Evolutionary conservation across 2,797 vertebrate species (phyloP).

Genomic region (Lutjanus campechanus): DNA sequence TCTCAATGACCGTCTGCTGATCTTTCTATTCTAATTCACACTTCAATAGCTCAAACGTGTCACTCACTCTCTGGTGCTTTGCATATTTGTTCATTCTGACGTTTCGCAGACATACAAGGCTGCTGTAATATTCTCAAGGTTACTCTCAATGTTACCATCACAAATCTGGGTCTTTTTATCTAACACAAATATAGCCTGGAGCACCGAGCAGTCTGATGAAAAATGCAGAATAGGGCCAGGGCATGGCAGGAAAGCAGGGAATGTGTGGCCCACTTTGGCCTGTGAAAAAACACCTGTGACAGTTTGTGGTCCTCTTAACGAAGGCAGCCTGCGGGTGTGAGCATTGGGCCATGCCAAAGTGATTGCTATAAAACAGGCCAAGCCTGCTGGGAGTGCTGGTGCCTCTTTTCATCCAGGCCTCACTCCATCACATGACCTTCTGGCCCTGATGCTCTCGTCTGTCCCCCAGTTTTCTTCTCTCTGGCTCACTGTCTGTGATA

Average conservation of each 20-base stretch:
- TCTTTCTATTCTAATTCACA: conserved; percentile 52
- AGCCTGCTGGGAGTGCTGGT: conserved; percentile 66
- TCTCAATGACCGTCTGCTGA: conserved; percentile 23
- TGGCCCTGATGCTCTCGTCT: conserved; percentile 37
- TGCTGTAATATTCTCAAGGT: conserved; percentile 66
- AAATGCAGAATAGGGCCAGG: conserved; percentile 56
- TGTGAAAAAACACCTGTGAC: conserved; percentile 71
- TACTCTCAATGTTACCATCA: conserved; percentile 50
- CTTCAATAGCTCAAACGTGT: conserved; percentile 54
- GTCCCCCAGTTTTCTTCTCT: conserved; percentile 31
- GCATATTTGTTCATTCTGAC: conserved; percentile 29
- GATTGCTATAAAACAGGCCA: conserved; percentile 64
- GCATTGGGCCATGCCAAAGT: conserved; percentile 53
- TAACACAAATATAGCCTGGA: conserved; percentile 52
- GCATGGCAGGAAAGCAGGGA: conserved; percentile 35
- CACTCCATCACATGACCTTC: conserved; percentile 56
- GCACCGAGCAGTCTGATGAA: conserved; percentile 45
- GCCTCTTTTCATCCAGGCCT: conserved; percentile 60
- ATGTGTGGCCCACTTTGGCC: conserved; percentile 67
- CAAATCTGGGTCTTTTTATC: conserved; percentile 60
- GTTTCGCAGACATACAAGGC: conserved; percentile 16
- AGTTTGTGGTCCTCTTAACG: conserved; percentile 67
- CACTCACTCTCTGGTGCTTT: conserved; percentile 38
- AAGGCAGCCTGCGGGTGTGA: conserved; percentile 60
- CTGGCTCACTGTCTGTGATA: conserved; percentile 13